phyloP scores from a whole-genome alignment of 92 coral and sea anemone species.

The Palythoa caribaeorum region DNA sequence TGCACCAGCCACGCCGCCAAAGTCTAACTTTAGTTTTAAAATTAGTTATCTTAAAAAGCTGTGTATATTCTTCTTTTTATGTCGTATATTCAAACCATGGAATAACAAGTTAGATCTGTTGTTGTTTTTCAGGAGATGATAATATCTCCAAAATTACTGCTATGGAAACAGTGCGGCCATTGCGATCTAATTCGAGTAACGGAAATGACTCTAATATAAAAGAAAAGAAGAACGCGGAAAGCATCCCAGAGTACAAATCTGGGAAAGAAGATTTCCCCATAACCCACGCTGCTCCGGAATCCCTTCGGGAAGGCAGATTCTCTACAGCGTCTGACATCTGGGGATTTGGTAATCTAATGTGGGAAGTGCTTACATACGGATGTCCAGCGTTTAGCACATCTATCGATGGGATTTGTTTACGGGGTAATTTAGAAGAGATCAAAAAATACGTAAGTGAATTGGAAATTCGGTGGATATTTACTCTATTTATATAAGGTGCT shows the following conservation, averaged over 20 bases:
- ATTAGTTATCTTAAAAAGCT: too few species aligned
- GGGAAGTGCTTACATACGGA: too few species aligned
- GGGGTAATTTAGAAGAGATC: not conserved
- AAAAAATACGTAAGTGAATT: not conserved
- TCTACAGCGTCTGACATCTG: too few species aligned
- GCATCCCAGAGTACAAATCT: not conserved
- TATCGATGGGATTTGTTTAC: not conserved
- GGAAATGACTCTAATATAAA: not conserved
- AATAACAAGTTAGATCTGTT: not conserved
- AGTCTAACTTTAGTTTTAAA: too few species aligned
- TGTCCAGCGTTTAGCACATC: too few species aligned
- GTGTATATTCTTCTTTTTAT: not conserved
- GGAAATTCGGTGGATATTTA: not conserved
- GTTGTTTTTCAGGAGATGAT: not conserved
- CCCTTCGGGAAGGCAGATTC: not conserved
- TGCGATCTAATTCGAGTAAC: not conserved
- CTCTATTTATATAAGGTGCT: not conserved
- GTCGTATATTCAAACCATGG: not conserved
- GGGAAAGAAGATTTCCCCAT: not conserved
- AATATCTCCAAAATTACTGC: not conserved
- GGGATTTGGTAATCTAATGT: too few species aligned
- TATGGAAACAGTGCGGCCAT: too few species aligned
- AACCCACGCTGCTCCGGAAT: slow-evolving; percentile 3
- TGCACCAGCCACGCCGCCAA: too few species aligned
- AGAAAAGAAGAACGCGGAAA: not conserved